phyloP scores from a whole-genome alignment of 2,888 invertebrate species.

The Meteorus colon region DNA sequence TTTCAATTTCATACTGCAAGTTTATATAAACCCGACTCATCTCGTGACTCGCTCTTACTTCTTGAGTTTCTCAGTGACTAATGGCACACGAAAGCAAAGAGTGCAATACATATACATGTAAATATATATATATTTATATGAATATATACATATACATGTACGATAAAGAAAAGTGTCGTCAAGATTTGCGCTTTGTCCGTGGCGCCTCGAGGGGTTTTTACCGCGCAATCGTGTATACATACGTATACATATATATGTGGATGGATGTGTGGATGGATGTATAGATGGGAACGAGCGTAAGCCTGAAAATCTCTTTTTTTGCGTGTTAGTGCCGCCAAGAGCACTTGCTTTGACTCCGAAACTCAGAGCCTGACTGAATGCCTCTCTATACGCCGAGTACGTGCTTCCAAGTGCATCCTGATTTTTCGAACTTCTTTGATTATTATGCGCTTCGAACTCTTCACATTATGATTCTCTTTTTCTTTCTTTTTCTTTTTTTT shows the following conservation, averaged over 20 bases:
- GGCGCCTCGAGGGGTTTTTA: constrained; percentile 42
- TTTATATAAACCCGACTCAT: constrained; percentile 41
- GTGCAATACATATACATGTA: constrained; percentile 21
- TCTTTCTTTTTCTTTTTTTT: neutral
- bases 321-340: constrained; percentile 63
- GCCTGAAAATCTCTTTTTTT: constrained; percentile 40
- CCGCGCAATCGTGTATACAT: constrained; percentile 40
- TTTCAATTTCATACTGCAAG: neutral
- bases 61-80: constrained; percentile 48
- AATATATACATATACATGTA: neutral
- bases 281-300: constrained; percentile 28
- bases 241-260: constrained; percentile 26
- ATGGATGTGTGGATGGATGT: constrained; percentile 2
- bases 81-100: constrained; percentile 51
- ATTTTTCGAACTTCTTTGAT: constrained; percentile 64
- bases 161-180: constrained; percentile 39
- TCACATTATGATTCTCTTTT: constrained; percentile 33
- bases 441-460: constrained; percentile 52
- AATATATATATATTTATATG: neutral
- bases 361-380: constrained; percentile 49
- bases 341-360: constrained; percentile 70
- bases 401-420: constrained; percentile 68
- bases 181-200: constrained; percentile 40
- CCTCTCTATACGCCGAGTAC: constrained; percentile 58
- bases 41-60: constrained; percentile 36